Base-by-base conservation (phyloP, 2,888 invertebrate species). In the Drosophila bunnanda region DNA sequence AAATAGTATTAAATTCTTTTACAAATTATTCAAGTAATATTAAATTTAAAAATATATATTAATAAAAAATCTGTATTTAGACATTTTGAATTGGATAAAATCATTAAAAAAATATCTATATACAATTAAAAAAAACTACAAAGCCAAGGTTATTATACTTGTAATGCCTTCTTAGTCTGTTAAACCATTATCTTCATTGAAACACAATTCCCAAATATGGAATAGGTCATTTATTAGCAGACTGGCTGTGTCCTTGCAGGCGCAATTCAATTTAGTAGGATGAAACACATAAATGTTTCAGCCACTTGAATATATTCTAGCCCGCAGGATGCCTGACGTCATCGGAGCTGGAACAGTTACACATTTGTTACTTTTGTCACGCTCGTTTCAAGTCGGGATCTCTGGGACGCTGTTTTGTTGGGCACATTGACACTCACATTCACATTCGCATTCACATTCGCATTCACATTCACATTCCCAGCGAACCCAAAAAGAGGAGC, bases 321-420 rank as follows among this genome's bases (percentile, higher is more conserved):
- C 55, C 46, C 64, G 56, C 68, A 46, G 69, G 39, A 48, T 20
- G 56, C 39, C 46, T 73, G 73, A 74, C 75, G 75, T 75, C 74
- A 68, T 61, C 44, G 60, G 69, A 30, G 30, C 41, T 57, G 74
- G 17, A 20, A 30, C 56, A 36, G 10, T 50, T 43, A 50, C 64
- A 52, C 64, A 73, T 73, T 72, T 72, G 65, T 65, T 57, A 72
- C 71, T 65, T 72, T 72, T 72, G 71, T 72, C 71, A 72, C 71
- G 71, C 71, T 72, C 66, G 65, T 46, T 57, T 28, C 71, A 48
- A 72, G 65, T 57, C 65, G 56, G 68, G 65, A 74, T 65, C 73
- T 44, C 70, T 72, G 73, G 73, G 55, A 69, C 52, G 52, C 56
- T 68, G 67, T 50, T 52, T 41, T 30, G 60, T 30, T 17, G 65